Evolutionary conservation across 2,888 invertebrate genomes (phyloP).

Genomic region (Halocaridina rubra): DNA sequence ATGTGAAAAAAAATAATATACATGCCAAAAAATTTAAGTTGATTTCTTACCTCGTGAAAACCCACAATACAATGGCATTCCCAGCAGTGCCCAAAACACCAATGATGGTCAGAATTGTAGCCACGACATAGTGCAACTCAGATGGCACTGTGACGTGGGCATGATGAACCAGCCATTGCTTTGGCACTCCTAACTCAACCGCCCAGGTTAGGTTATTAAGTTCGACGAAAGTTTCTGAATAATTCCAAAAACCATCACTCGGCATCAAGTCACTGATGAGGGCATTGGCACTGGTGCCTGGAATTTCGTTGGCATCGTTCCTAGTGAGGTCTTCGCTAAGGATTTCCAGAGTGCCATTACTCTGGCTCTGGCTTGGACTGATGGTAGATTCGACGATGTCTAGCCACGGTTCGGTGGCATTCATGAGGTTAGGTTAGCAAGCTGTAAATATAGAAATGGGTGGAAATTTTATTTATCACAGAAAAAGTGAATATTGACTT

Average conservation of each 20-base stretch:
- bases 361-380: no score
- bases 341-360: no score
- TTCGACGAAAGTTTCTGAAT: background rate
- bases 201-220: constrained; percentile 29
- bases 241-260: background rate
- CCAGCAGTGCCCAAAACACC: constrained; percentile 67
- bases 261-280: background rate
- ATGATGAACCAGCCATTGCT: constrained; percentile 26
- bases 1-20: background rate
- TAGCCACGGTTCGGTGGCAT: background rate
- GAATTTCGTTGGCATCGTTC: no score
- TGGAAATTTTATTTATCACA: background rate
- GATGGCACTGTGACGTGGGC: constrained; percentile 16
- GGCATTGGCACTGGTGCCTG: no score
- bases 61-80: constrained; percentile 67
- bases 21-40: background rate
- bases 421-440: background rate
- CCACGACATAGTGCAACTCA: constrained; percentile 65
- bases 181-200: constrained; percentile 15
- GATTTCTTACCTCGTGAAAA: constrained; percentile 66
- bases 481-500: background rate
- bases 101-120: constrained; percentile 66
- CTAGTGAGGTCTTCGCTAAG: no score
- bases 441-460: background rate
- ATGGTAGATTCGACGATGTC: background rate